These are phyloP conservation scores for Stenurella melanura DNA, from an alignment of 2,888 invertebrate genomes.

Conservation along the genomic window DNA sequence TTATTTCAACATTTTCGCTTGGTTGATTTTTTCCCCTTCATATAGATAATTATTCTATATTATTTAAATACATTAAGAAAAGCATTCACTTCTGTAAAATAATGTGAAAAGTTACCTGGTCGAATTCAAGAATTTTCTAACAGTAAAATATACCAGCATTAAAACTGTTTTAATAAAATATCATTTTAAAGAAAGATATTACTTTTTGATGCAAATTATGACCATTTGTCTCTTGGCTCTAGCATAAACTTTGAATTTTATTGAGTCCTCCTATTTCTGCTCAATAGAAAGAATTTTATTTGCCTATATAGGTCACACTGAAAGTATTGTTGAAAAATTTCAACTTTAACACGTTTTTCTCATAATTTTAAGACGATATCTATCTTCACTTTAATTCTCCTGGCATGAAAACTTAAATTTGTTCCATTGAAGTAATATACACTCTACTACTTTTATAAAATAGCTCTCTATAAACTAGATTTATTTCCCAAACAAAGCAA, in stretches of 20 bases:
- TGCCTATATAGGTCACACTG: conserved; percentile 30
- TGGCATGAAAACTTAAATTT: conserved; percentile 19
- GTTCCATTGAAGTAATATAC: not conserved
- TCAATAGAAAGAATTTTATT: conserved; percentile 26
- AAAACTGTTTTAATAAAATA: not conserved
- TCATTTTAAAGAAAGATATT: conserved; percentile 24
- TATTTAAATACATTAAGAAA: too few species aligned
- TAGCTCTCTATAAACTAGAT: not conserved
- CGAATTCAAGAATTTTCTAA: not conserved
- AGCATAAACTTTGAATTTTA: conserved; percentile 10
- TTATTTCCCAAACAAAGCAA: not conserved
- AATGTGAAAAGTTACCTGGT: not conserved
- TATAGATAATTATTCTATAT: too few species aligned
- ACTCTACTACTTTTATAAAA: not conserved
- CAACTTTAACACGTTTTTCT: conserved; percentile 22
- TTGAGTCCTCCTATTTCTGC: conserved; percentile 13
- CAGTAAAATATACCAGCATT: not conserved
- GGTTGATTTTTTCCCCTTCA: too few species aligned
- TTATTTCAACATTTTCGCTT: too few species aligned
- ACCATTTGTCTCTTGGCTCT: conserved; percentile 16
- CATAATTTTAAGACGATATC: conserved; percentile 19
- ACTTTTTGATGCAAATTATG: conserved; percentile 28
- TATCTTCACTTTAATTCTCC: conserved; percentile 15
- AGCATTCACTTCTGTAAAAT: too few species aligned
- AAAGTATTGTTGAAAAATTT: conserved; percentile 31